A percentile compares a stretch with the other conserved stretches of the same genome.
Conservation (phyloP, 1,140 invertebrate genomes). For the Lerema accius region DNA sequence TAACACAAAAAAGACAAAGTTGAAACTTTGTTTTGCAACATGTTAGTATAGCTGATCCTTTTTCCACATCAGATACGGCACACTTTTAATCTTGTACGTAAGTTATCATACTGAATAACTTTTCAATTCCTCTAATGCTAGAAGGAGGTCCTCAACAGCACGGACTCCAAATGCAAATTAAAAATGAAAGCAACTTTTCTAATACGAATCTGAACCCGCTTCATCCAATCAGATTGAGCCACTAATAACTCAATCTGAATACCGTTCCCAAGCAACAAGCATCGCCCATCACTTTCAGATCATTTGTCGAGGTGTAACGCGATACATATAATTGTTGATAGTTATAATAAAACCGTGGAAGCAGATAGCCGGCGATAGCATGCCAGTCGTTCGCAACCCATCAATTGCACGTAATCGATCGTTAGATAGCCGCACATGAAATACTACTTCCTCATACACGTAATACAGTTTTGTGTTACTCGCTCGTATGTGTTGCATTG, state of each 20-base stretch:
- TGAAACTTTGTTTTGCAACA: no score
- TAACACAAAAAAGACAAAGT: no score
- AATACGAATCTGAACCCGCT: no score
- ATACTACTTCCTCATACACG: slow-evolving; percentile 34
- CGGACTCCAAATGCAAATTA: no score
- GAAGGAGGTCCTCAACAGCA: no score
- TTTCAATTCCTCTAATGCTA: no score
- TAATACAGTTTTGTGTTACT: slow-evolving; percentile 12
- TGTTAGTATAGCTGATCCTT: no score
- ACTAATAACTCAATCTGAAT: slow-evolving; percentile 13
- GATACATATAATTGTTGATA: slow-evolving; percentile 12
- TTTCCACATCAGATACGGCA: no score
- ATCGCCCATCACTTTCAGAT: slow-evolving; percentile 23
- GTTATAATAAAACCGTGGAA: slow-evolving; percentile 13
- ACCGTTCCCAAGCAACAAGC: slow-evolving; percentile 19
- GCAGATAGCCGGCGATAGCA: slow-evolving; percentile 9
- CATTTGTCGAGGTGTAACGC: slow-evolving; percentile 15
- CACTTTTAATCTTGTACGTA: no score
- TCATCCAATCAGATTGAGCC: no score
- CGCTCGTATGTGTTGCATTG: not conserved
- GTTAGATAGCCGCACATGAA: slow-evolving; percentile 33
- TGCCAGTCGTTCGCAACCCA: slow-evolving; percentile 29
- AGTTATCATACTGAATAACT: no score
- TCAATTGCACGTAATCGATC: slow-evolving; percentile 37
- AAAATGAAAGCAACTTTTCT: no score